Evolutionary conservation across 1,140 invertebrate genomes (phyloP), one percentile per base, ranked within the genome.

Genomic region (Drosophila nasuta): DNA sequence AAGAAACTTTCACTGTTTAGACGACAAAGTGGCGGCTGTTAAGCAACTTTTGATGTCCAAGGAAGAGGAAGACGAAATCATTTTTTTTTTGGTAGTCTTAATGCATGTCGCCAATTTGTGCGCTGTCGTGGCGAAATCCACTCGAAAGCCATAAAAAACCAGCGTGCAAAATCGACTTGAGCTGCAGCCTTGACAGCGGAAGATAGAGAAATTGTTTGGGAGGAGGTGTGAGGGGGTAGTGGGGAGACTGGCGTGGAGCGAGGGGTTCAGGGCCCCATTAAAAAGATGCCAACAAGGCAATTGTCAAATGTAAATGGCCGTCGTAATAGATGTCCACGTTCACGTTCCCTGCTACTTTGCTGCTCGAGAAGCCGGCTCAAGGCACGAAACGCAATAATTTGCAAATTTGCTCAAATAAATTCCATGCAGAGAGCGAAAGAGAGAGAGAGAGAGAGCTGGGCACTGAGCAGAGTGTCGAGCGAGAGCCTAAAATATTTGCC

Each of bases 361-460:
- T 25, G 3, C 20, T 25, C 20, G 20, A 25, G 56, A 20, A 41
- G 15, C 33, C 5, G 58, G 43, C 57, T 28, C 41, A 41, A 17
- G 73, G 73, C 73, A 72, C 73, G 62, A 75, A 79, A 75, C 68
- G 83, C 83, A 87, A 87, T 87, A 87, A 87, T 87, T 87, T 82
- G 83, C 85, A 87, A 88, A 87, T 87, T 87, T 87, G 83, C 83
- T 87, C 83, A 87, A 88, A 87, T 87, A 87, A 87, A 87, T 87
- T 87, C 83, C 83, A 82, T 80, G 83, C 83, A 69, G 83, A 76
- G 72, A 63, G 56, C 20, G 20, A 25, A 25, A 25, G 20, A 25
- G 3, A 25, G 3, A 20, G 20, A 25, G 20, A 25, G 20, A 25
- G 20, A 25, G 20, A 25, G 20, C 20, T 25, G 20, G 20, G 20